These are phyloP conservation scores for Adelosebastes latens DNA, from an alignment of 2,797 vertebrate genomes.

Conservation along the genomic window DNA sequence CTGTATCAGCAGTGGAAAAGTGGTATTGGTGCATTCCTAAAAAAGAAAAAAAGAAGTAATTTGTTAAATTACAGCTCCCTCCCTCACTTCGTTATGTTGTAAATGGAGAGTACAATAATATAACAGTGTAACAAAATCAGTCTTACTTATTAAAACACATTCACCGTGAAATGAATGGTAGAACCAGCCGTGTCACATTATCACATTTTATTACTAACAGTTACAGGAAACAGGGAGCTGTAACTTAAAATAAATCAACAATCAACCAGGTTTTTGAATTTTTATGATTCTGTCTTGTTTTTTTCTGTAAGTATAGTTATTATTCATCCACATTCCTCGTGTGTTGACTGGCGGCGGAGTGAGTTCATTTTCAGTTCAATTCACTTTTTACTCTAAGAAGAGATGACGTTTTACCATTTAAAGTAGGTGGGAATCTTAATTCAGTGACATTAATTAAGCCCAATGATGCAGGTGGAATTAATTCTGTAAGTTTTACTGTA, in stretches of 20 bases:
- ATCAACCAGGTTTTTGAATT: slow-evolving; percentile 15
- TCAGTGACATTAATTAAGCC: background rate
- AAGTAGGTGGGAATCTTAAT: background rate
- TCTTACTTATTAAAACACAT: slow-evolving; percentile 1
- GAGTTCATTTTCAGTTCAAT: slow-evolving; percentile 53
- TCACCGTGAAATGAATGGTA: background rate
- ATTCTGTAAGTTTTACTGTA: slow-evolving; percentile 7
- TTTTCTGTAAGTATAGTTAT: slow-evolving; percentile 37
- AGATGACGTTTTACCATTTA: slow-evolving; percentile 12
- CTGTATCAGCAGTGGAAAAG: background rate
- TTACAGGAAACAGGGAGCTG: slow-evolving; percentile 39
- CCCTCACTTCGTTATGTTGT: background rate
- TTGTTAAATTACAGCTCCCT: slow-evolving; percentile 51
- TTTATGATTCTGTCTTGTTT: slow-evolving; percentile 3
- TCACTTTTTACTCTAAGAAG: slow-evolving; percentile 16
- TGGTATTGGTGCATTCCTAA: slow-evolving; percentile 39
- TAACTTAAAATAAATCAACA: slow-evolving; percentile 38
- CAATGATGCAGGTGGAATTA: background rate
- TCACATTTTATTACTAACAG: slow-evolving; percentile 19
- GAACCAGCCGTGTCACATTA: background rate
- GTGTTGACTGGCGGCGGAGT: slow-evolving; percentile 26
- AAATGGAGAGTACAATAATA: slow-evolving; percentile 22
- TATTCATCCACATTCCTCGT: slow-evolving; percentile 69
- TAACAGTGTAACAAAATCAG: background rate
- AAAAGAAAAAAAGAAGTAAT: background rate